Evolutionary conservation across 2,113 vertebrate species (phyloP).

Genomic region (Urocolius indicus): DNA sequence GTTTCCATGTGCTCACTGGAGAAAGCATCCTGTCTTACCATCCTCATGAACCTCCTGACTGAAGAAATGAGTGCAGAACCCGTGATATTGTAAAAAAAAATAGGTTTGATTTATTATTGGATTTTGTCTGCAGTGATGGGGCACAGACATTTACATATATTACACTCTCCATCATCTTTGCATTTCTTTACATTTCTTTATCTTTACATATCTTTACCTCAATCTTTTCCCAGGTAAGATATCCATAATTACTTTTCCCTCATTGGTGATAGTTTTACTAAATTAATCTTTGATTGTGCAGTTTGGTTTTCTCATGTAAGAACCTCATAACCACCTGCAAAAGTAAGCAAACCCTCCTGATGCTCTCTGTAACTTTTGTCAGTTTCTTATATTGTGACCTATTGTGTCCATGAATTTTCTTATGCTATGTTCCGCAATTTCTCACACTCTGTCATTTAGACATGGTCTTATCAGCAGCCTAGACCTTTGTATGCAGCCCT

Average conservation of each 20-base stretch:
- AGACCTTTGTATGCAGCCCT: background rate
- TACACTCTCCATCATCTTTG: background rate
- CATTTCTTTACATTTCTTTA: no score
- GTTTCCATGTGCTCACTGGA: background rate
- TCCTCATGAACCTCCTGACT: background rate
- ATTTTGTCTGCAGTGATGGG: background rate
- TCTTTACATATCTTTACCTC: background rate
- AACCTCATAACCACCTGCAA: fast-evolving
- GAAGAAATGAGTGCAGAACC: background rate
- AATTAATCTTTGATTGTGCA: fast-evolving
- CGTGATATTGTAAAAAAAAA: background rate
- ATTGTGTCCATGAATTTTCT: fast-evolving
- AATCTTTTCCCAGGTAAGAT: background rate
- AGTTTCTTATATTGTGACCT: background rate
- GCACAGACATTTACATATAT: background rate
- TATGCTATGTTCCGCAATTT: background rate
- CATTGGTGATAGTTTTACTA: fast-evolving
- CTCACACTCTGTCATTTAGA: background rate
- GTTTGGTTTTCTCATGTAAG: background rate
- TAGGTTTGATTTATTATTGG: background rate
- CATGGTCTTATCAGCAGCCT: background rate
- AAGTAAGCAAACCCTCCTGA: background rate
- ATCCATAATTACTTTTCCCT: background rate
- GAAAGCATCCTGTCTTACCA: background rate
- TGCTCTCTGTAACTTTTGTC: background rate